Evolutionary conservation across 2,113 vertebrate species (phyloP), one percentile per base, ranked within the genome.

Genomic region (Formicarius rufipectus): DNA sequence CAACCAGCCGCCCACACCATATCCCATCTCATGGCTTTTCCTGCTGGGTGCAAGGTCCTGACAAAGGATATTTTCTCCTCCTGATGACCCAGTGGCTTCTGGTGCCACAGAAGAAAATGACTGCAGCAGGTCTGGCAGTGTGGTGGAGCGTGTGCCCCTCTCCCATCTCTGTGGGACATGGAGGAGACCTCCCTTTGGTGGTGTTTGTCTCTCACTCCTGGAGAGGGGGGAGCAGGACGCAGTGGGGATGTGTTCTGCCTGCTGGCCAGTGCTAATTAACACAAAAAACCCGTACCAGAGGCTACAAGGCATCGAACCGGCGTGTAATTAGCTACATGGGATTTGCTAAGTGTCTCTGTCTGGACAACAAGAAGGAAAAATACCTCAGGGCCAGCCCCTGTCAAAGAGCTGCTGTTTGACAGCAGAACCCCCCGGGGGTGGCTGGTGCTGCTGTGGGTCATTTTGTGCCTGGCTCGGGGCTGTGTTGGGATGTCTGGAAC

Each of bases 181-280:
- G 18, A 76, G 39, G 27, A 69, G 55, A 59, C 39, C 64, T 89
- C 50, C 63, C 39, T 42, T n/a, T 8, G 7, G 76, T 1, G 0
- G 23, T 33, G 56, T 59, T 52, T 77, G 12, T 21, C 60, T 89
- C 72, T 77, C 24, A 7, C 23, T 58, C 4, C 0, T 20, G 42
- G 12, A 0, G 1, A 68, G 52, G 21, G 73, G 71, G 68, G 55
- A 37, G 20, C 30, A 37, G 78, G 82, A 58, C 4, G 9, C 0
- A 2, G 15, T 40, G n/a, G 74, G 69, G 74, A 37, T 40, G 76
- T 7, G 1, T 10, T 64, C 37, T 25, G 62, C 75, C 67, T 2
- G 23, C 89, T 71, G 94, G 90, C 30, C 12, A 33, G 68, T 84
- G 89, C 80, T 96, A 88, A 95, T 97, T 96, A 92, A 55, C n/a